Evolutionary conservation across 2,113 vertebrate species (phyloP).

Genomic region (Caloenas nicobarica): DNA sequence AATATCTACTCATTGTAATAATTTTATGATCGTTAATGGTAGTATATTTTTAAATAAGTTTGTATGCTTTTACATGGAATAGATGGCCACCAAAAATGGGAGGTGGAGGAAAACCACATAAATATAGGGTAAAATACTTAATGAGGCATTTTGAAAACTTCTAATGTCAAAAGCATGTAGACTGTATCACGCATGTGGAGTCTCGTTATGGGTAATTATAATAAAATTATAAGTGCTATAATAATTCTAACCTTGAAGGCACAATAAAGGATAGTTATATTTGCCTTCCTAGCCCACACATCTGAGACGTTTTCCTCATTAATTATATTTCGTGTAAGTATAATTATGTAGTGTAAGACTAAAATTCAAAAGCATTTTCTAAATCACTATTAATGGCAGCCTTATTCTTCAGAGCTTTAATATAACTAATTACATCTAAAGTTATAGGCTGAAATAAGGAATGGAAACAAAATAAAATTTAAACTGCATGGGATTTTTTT

Average conservation of each 20-base stretch:
- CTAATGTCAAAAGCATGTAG: slow-evolving; percentile 82
- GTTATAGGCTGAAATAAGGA: slow-evolving; percentile 37
- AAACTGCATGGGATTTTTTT: not conserved
- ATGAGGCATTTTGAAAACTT: slow-evolving; percentile 80
- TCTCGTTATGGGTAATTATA: slow-evolving; percentile 89
- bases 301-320: slow-evolving; percentile 74
- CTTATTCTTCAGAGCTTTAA: slow-evolving; percentile 48
- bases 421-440: slow-evolving; percentile 44
- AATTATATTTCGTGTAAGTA: slow-evolving; percentile 76
- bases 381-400: slow-evolving; percentile 17
- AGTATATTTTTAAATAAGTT: slow-evolving; percentile 71
- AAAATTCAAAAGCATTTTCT: slow-evolving; percentile 57
- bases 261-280: slow-evolving; percentile 74
- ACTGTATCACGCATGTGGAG: slow-evolving; percentile 79
- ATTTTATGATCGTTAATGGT: slow-evolving; percentile 82
- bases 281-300: slow-evolving; percentile 75
- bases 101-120: slow-evolving; percentile 71
- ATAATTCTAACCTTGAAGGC: slow-evolving; percentile 86
- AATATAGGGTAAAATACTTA: slow-evolving; percentile 87
- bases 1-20: slow-evolving; percentile 88
- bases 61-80: slow-evolving; percentile 66
- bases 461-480: not conserved
- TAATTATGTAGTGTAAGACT: slow-evolving; percentile 64
- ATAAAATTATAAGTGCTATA: slow-evolving; percentile 83
- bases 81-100: slow-evolving; percentile 60